Conservation (phyloP, 2,797 vertebrate species). For the Yasuhikotakia modesta region DNA sequence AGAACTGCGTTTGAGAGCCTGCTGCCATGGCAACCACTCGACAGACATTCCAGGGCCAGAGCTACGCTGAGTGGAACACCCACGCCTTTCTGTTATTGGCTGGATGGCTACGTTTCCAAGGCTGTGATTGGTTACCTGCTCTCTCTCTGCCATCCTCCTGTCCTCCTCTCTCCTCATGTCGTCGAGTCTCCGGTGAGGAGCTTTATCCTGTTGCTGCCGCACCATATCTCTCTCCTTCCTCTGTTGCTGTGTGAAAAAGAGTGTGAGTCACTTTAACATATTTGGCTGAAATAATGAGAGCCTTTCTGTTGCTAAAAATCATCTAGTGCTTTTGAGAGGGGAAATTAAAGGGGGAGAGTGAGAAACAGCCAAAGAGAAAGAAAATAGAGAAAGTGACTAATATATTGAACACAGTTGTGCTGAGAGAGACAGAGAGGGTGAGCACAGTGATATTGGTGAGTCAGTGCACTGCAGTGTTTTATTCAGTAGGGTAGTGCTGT, state of each 20-base stretch:
- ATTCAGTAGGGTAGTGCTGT: slow-evolving; percentile 25
- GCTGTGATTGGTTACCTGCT: slow-evolving; percentile 83
- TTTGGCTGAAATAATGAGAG: slow-evolving; percentile 50
- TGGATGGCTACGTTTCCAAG: slow-evolving; percentile 29
- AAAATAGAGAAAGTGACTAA: slow-evolving; percentile 11
- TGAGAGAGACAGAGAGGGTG: not conserved
- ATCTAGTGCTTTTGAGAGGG: slow-evolving; percentile 24
- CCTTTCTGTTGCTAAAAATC: slow-evolving; percentile 47
- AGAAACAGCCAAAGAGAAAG: not conserved
- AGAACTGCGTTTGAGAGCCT: slow-evolving; percentile 59
- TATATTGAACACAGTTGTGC: not conserved
- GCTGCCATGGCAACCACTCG: slow-evolving; percentile 83
- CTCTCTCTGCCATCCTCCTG: slow-evolving; percentile 86
- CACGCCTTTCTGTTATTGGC: slow-evolving; percentile 64
- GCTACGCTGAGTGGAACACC: slow-evolving; percentile 59
- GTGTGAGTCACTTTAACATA: slow-evolving; percentile 48
- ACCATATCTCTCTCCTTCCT: slow-evolving; percentile 89
- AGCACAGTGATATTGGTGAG: slow-evolving; percentile 57
- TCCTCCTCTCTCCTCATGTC: slow-evolving; percentile 91
- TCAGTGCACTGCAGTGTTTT: slow-evolving; percentile 54
- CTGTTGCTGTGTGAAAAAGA: slow-evolving; percentile 82
- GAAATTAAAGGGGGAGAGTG: slow-evolving; percentile 14
- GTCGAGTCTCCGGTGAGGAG: slow-evolving; percentile 87
- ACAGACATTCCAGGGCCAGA: slow-evolving; percentile 77
- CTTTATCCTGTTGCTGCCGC: slow-evolving; percentile 92